phyloP scores from a whole-genome alignment of 2,113 vertebrate genomes.

The Bagarius yarrelli region DNA sequence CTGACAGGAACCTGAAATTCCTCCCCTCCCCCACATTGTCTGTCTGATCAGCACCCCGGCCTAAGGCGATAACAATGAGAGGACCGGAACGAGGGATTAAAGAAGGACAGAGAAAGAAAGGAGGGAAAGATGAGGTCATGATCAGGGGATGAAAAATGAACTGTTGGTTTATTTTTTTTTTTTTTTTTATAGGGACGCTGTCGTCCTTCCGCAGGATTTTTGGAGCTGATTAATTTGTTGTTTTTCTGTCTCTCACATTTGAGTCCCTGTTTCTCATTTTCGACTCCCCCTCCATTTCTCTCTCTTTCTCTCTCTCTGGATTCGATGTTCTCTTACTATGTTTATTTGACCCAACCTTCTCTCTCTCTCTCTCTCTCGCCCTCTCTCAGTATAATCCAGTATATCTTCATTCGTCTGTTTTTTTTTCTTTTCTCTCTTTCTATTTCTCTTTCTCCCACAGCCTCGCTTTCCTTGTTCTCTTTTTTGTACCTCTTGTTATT shows the following conservation, averaged over 20 bases:
- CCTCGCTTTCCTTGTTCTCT: neutral
- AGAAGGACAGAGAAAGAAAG: neutral
- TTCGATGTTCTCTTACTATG: neutral
- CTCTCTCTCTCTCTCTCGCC: neutral
- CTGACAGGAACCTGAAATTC: conserved; percentile 43
- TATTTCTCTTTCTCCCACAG: neutral
- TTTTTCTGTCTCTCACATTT: conserved; percentile 26
- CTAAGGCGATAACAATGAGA: conserved; percentile 25
- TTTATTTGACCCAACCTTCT: neutral
- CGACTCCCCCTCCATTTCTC: neutral
- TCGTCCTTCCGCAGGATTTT: conserved; percentile 43
- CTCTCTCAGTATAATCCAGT: neutral
- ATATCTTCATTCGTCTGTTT: neutral
- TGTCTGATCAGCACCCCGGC: conserved; percentile 40
- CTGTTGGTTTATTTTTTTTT: no score
- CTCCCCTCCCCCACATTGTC: neutral
- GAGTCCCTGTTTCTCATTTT: neutral
- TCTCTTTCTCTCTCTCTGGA: neutral
- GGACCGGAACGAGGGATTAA: neutral
- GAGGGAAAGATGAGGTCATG: conserved; percentile 13
- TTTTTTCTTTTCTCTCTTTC: neutral
- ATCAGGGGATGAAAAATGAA: conserved; percentile 25
- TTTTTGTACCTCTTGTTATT: neutral
- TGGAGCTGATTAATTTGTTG: conserved; percentile 45
- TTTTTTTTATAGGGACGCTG: conserved; percentile 38